Evolutionary conservation across 2,797 vertebrate species (phyloP).

Genomic region (Synaphobranchus kaupii): DNA sequence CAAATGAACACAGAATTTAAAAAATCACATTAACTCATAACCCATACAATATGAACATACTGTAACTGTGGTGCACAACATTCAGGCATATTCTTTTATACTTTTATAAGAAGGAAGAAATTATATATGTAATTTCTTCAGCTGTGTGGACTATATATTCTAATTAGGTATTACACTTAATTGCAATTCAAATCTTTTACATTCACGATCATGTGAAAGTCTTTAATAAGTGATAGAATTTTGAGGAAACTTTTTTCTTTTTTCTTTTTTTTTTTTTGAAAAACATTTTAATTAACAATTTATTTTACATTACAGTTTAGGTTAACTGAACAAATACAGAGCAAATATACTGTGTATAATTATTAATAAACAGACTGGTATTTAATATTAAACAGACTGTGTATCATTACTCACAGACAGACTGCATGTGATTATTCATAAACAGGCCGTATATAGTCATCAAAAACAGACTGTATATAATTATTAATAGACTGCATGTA

Average conservation of each 20-base stretch:
- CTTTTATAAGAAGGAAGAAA: too few species aligned
- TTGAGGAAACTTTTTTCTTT: not conserved
- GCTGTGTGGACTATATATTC: too few species aligned
- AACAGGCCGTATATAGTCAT: not conserved
- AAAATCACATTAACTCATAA: too few species aligned
- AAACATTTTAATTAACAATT: slow-evolving; percentile 16
- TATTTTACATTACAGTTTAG: slow-evolving; percentile 17
- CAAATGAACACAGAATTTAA: too few species aligned
- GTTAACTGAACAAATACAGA: not conserved
- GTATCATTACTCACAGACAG: not conserved
- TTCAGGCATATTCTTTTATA: not conserved
- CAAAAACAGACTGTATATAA: not conserved
- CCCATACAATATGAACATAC: too few species aligned
- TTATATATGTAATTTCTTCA: too few species aligned
- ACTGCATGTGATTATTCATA: not conserved
- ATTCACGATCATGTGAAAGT: not conserved
- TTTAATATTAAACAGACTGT: not conserved
- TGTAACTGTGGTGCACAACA: not conserved
- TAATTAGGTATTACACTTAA: too few species aligned
- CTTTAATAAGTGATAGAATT: not conserved
- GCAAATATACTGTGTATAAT: not conserved
- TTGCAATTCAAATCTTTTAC: not conserved
- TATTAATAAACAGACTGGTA: slow-evolving; percentile 8
- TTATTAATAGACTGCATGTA: not conserved
- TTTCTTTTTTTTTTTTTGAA: not conserved